These are phyloP conservation scores for Isurus oxyrinchus DNA, from an alignment of 2,113 vertebrate species.

Conservation along the genomic window DNA sequence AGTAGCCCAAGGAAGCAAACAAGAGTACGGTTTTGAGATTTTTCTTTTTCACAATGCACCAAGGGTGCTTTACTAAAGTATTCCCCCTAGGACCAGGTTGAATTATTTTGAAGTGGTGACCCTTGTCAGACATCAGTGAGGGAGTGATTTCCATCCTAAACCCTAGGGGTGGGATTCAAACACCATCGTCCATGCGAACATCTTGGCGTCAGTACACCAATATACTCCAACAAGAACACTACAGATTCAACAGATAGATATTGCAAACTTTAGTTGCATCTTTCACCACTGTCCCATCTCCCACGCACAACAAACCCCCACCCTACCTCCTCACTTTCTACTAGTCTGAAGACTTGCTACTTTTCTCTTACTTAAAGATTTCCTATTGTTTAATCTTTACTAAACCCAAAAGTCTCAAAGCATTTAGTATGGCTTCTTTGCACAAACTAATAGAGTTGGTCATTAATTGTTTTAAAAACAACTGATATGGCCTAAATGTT, in stretches of 20 bases:
- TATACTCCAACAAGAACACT: background rate
- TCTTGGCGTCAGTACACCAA: background rate
- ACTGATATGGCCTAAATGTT: background rate
- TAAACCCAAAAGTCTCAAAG: background rate
- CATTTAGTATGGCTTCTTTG: background rate
- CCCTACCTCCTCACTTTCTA: background rate
- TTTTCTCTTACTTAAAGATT: background rate
- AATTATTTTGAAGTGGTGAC: background rate
- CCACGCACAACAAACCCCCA: background rate
- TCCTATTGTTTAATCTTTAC: background rate
- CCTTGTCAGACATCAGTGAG: background rate
- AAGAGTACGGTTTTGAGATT: background rate
- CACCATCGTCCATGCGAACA: background rate
- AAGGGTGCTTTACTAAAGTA: background rate
- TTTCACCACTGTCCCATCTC: background rate
- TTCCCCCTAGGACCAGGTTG: background rate
- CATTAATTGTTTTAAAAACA: slow-evolving; percentile 3
- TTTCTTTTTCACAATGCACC: background rate
- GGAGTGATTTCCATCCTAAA: background rate
- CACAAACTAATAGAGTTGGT: background rate
- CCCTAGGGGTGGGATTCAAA: background rate
- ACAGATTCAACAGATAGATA: background rate
- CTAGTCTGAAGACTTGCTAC: background rate
- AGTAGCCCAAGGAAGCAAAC: background rate
- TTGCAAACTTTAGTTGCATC: background rate